Evolutionary conservation across 1,140 invertebrate species (phyloP).

Genomic region (Tetragonula clypearis): DNA sequence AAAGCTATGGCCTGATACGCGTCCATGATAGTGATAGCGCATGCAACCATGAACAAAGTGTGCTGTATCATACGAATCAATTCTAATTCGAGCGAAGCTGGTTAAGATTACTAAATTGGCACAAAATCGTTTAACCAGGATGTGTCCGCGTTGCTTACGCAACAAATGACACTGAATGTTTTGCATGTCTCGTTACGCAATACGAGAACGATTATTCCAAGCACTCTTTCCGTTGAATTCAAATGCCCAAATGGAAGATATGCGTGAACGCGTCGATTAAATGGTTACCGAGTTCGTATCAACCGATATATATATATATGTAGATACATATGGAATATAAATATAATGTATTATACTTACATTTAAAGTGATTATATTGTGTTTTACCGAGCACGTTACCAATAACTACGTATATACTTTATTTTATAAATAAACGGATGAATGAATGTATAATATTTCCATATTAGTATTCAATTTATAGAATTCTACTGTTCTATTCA

Average conservation of each 20-base stretch:
- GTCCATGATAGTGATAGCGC: neutral
- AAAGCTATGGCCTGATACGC: no score
- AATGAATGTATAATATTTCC: neutral
- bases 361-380: no score
- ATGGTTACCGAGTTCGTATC: neutral
- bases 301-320: neutral
- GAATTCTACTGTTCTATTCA: neutral
- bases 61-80: slow-evolving; percentile 53
- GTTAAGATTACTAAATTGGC: slow-evolving; percentile 76
- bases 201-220: slow-evolving; percentile 71
- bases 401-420: neutral
- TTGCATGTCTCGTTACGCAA: slow-evolving; percentile 75
- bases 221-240: slow-evolving; percentile 51
- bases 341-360: no score
- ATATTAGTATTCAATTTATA: neutral
- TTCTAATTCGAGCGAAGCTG: slow-evolving; percentile 62
- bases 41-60: neutral
- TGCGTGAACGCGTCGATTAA: slow-evolving; percentile 12
- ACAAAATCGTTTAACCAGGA: slow-evolving; percentile 78
- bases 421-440: neutral
- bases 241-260: slow-evolving; percentile 27
- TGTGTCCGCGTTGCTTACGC: slow-evolving; percentile 75
- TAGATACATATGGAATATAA: neutral
- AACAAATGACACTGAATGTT: slow-evolving; percentile 73
- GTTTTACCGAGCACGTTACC: no score